These are phyloP conservation scores for Apamea epomidion DNA, from an alignment of 2,888 invertebrate genomes.

Conservation along the genomic window DNA sequence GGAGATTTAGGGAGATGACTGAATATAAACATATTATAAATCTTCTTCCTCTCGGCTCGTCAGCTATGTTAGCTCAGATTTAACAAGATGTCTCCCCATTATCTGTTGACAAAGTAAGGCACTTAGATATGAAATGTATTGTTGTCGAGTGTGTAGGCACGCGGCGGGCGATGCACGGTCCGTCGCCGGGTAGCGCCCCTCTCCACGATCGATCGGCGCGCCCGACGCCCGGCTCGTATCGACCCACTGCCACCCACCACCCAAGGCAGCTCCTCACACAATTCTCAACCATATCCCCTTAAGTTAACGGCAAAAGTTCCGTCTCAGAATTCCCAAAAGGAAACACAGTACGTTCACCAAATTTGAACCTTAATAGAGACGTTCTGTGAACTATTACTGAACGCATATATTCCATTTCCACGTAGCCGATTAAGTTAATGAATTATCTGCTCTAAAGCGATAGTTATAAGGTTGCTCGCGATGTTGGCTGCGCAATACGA, in stretches of 20 bases:
- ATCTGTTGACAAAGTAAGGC: constrained; percentile 71
- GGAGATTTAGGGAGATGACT: constrained; percentile 1
- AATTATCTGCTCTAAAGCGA: constrained; percentile 84
- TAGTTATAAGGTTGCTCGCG: constrained; percentile 80
- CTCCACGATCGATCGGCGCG: constrained; percentile 86
- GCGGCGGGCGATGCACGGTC: constrained; percentile 77
- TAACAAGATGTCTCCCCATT: constrained; percentile 58
- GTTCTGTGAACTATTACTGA: constrained; percentile 81
- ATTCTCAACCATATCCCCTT: constrained; percentile 83
- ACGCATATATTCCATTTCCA: constrained; percentile 71
- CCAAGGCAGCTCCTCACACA: constrained; percentile 69
- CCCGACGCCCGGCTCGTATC: constrained; percentile 83
- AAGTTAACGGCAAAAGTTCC: constrained; percentile 72
- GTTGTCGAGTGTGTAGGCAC: constrained; percentile 79
- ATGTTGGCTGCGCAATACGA: constrained; percentile 75
- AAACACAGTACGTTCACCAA: constrained; percentile 73
- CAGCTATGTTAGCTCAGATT: constrained; percentile 42
- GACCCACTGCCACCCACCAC: constrained; percentile 83
- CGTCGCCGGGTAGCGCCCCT: constrained; percentile 74
- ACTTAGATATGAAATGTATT: constrained; percentile 75
- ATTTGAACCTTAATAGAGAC: constrained; percentile 83
- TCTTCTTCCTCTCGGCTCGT: constrained; percentile 24
- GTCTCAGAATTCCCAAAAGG: constrained; percentile 55
- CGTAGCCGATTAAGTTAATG: constrained; percentile 74
- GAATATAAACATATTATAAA: constrained; percentile 12